phyloP scores from a whole-genome alignment of 2,113 vertebrate species.

The Martes martes region DNA sequence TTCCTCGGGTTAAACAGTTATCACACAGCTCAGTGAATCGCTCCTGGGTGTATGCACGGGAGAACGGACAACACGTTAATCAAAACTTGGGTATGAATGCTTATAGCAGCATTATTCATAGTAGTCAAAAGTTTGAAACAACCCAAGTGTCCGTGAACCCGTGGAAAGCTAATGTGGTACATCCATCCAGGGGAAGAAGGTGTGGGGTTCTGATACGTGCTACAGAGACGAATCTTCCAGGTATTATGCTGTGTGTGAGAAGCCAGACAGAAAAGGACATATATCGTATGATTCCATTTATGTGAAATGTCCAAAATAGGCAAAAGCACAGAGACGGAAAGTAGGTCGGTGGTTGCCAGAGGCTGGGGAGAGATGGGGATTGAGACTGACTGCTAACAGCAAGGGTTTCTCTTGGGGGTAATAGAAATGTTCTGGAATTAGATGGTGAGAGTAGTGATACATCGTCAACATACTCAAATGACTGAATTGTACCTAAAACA shows the following conservation, averaged over 20 bases:
- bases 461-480: not conserved
- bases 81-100: not conserved
- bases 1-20: not conserved
- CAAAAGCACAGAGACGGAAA: not conserved
- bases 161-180: not conserved
- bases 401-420: not conserved
- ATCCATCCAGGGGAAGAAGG: not conserved
- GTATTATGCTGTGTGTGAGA: not conserved
- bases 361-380: rapidly evolving
- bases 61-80: not conserved
- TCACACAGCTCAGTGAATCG: not conserved
- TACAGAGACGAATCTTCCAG: not conserved
- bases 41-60: not conserved
- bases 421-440: not conserved
- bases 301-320: not conserved
- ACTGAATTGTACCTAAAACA: not conserved
- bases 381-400: not conserved
- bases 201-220: rapidly evolving
- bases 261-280: not conserved
- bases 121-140: not conserved
- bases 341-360: not conserved
- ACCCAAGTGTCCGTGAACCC: too few relatives aligned
- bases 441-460: not conserved
- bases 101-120: not conserved
- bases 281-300: not conserved